Base-by-base conservation (phyloP, 64 coral and sea anemone genomes). In the Pocillopora verrucosa region DNA sequence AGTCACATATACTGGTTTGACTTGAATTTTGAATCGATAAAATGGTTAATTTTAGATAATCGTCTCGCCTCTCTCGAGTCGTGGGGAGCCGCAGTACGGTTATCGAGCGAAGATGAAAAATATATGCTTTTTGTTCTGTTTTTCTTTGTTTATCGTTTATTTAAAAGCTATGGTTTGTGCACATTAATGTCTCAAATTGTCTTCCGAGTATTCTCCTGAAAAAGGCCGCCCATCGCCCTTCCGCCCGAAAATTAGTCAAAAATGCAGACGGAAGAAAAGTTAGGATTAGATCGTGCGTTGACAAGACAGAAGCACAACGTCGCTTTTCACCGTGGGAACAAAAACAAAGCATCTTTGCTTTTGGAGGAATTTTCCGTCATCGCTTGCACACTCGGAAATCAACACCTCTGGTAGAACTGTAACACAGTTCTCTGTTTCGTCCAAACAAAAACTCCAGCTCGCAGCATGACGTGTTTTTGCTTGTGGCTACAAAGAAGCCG, bases 291-390 rank as follows among this genome's bases (percentile, higher is more conserved):
- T 9, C 9, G 0, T 83, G 30, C 35, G 82, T 20, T 85, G 82
- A 85, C 64, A 85, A 58, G 63, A 2, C 51, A 13, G 72, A 72
- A 57, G 20, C 64, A 85, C 19, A 11, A 67, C 19, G 13, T 16
- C 2, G 41, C 22, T 7, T 38, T 85, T 85, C 57, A 85, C 64
- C 64, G 82, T 85, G 82, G 82, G 82, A 85, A 85, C n/a, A 5
- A 58, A 85, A n/a, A 57, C 36, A 19, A 56, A n/a, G n/a, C 11
- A n/a, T 11, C 11, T 16, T 68, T 68, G 37, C n/a, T 72, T 85
- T 67, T 4, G 56, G 37, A 68, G 70, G 14, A 57, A 36, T 4
- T 10, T 25, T 72, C 41, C 41, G 38, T 85, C 65, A 72, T 70
- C 67, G 20, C 22, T 51, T 51, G 41, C 7, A 70, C 19, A 57